Conservation (phyloP, 2,888 invertebrate species). For the Aethes cnicana region DNA sequence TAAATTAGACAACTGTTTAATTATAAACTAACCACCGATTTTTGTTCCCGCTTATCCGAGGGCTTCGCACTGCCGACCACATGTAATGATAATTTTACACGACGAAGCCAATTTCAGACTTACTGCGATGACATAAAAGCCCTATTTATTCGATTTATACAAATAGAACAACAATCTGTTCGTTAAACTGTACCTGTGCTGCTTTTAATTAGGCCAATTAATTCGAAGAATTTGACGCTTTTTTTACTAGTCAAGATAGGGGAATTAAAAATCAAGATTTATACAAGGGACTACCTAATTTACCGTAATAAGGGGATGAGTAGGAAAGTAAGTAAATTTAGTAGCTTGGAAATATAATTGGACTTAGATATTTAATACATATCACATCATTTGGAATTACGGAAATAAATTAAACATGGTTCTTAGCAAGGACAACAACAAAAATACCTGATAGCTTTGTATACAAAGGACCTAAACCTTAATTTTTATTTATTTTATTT, state of each 20-base stretch:
- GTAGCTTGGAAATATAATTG: not conserved
- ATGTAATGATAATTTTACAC: not conserved
- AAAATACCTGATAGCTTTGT: no score
- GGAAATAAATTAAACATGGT: no score
- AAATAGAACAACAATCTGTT: not conserved
- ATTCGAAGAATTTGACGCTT: constrained; percentile 55
- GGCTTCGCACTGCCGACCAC: constrained; percentile 11
- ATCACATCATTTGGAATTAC: no score
- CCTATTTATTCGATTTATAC: not conserved
- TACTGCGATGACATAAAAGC: constrained; percentile 8
- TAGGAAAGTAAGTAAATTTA: not conserved
- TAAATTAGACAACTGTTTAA: constrained; percentile 78
- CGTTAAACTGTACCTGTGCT: constrained; percentile 34
- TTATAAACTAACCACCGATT: constrained; percentile 57
- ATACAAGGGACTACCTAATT: constrained; percentile 35
- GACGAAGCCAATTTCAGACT: not conserved
- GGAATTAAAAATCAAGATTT: constrained; percentile 53
- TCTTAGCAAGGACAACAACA: no score
- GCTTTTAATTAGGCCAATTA: constrained; percentile 59
- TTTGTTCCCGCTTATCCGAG: constrained; percentile 52
- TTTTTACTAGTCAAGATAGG: constrained; percentile 39
- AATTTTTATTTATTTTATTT: no score
- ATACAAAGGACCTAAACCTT: constrained; percentile 37
- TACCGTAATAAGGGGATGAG: constrained; percentile 10
- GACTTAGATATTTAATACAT: no score